Conservation (phyloP, 2,113 vertebrate genomes). For the Spea bombifrons region DNA sequence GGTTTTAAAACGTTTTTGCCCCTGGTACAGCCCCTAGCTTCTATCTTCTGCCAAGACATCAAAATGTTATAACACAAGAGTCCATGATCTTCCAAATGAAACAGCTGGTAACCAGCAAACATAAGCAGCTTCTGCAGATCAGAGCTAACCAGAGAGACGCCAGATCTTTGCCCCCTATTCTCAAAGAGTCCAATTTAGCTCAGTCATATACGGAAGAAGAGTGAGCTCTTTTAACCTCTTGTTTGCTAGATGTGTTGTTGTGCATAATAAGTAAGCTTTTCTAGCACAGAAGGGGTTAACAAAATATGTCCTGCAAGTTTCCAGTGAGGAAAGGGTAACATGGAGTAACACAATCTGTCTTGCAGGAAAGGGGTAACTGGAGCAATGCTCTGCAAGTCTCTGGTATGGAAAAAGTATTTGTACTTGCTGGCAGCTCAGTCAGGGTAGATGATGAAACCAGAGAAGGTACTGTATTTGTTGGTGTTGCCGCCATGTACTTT, state of each 20-base stretch:
- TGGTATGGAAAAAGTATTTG: constrained; percentile 24
- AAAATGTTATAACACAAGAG: constrained; percentile 18
- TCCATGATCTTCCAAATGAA: constrained; percentile 30
- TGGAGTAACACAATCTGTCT: constrained; percentile 29
- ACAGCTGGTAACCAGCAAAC: constrained; percentile 19
- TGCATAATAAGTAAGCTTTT: constrained; percentile 1
- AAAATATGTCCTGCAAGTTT: constrained; percentile 10
- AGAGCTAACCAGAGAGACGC: constrained; percentile 2
- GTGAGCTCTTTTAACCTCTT: constrained; percentile 1
- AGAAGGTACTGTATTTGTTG: constrained; percentile 95
- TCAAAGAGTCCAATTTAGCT: constrained; percentile 5
- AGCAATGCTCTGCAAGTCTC: constrained; percentile 44
- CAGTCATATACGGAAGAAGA: constrained; percentile 6
- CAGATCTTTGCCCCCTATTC: neutral
- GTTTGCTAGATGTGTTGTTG: constrained; percentile 18
- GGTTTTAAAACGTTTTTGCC: constrained; percentile 11
- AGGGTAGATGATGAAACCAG: constrained; percentile 89
- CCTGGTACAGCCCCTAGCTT: constrained; percentile 11
- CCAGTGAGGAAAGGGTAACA: constrained; percentile 20
- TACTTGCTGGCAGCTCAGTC: constrained; percentile 63
- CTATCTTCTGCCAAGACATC: constrained; percentile 20
- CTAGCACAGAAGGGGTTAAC: constrained; percentile 29
- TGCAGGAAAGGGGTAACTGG: constrained; percentile 35
- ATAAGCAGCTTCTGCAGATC: constrained; percentile 27
- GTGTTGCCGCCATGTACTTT: constrained; percentile 90